Conservation (phyloP, 2,888 invertebrate genomes). For the Fragum whitleyi region DNA sequence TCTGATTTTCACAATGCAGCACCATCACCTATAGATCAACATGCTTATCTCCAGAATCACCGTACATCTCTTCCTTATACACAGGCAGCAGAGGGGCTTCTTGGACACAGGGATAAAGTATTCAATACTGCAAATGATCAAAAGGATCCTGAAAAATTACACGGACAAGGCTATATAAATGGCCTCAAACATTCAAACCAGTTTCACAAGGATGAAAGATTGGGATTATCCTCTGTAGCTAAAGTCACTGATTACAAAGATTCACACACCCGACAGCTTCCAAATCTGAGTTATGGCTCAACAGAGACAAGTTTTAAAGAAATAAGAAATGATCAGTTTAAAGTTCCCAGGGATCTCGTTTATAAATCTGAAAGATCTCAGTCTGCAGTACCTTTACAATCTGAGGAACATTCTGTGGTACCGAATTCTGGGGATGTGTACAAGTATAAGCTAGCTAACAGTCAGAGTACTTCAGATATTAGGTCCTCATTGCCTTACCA, state of each 20-base stretch:
- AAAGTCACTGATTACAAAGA: background rate
- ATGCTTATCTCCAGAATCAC: background rate
- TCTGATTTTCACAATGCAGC: background rate
- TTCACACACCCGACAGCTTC: too few species aligned
- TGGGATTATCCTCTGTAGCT: background rate
- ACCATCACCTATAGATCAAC: background rate
- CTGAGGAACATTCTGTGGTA: background rate
- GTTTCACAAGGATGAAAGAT: background rate
- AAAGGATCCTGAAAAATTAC: background rate
- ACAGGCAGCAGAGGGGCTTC: background rate
- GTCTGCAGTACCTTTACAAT: background rate
- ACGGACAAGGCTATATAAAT: background rate
- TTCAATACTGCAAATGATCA: background rate
- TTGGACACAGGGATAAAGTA: background rate
- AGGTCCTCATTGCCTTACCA: background rate
- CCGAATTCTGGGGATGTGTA: background rate
- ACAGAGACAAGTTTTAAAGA: background rate
- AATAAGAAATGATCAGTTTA: background rate
- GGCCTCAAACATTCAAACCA: background rate
- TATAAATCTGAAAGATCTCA: background rate
- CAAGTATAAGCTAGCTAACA: background rate
- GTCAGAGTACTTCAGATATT: background rate
- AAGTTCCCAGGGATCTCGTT: background rate
- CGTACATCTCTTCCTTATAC: background rate
- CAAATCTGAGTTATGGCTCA: too few species aligned